Evolutionary conservation across 1,140 invertebrate species (phyloP).

Genomic region (Bombus fervidus): DNA sequence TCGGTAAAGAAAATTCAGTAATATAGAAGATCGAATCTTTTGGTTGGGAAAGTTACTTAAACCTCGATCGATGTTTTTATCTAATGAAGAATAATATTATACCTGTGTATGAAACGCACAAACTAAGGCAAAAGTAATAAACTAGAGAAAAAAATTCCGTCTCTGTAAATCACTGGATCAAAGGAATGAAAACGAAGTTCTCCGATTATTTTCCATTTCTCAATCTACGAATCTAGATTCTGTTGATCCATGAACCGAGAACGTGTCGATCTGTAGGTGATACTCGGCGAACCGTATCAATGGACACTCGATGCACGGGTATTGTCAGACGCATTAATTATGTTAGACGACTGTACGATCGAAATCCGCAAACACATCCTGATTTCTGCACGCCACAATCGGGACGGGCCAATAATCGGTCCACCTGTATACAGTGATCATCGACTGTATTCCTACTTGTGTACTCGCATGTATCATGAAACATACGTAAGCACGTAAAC

Average conservation of each 20-base stretch:
- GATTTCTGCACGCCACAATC: conserved; percentile 52
- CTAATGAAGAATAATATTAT: not conserved
- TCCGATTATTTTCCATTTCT: not conserved
- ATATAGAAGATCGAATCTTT: not conserved
- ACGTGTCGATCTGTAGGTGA: conserved; percentile 18
- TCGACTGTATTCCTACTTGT: conserved; percentile 23
- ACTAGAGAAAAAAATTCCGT: not conserved
- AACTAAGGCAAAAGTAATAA: no score
- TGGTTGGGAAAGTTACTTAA: not conserved
- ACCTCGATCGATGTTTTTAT: not conserved
- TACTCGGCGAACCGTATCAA: conserved; percentile 2
- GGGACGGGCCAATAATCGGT: conserved; percentile 42
- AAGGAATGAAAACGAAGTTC: not conserved
- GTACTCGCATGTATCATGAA: not conserved
- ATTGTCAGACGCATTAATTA: conserved; percentile 55
- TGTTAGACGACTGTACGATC: conserved; percentile 49
- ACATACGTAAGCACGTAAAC: not conserved
- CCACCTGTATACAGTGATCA: conserved; percentile 37
- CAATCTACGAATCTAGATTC: not conserved
- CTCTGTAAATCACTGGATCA: not conserved
- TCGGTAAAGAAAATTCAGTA: no score
- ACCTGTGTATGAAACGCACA: not conserved
- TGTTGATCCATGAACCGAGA: no score
- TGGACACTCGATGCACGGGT: conserved; percentile 15
- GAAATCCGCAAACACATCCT: conserved; percentile 57